phyloP scores from a whole-genome alignment of 2,797 vertebrate genomes.

The Chaetophractus vellerosus region DNA sequence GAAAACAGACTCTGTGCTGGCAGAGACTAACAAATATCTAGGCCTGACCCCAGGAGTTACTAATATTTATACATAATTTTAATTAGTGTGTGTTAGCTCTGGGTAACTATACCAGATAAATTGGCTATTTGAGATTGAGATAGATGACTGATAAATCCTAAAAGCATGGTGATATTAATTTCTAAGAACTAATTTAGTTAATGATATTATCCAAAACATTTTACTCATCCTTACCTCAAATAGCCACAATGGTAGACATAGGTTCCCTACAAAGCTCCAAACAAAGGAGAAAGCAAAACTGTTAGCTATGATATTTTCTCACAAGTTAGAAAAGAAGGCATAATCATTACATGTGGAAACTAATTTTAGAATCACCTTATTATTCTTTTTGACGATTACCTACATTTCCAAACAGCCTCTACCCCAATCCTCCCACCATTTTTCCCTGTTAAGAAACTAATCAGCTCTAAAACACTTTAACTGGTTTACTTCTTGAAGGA shows the following conservation, averaged over 20 bases:
- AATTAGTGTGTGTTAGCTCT: not conserved
- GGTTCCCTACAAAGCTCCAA: not conserved
- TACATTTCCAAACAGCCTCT: constrained; percentile 53
- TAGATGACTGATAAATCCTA: not conserved
- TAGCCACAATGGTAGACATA: not conserved
- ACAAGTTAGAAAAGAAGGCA: not conserved
- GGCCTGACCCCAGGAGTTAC: not conserved
- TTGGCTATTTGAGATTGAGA: not conserved
- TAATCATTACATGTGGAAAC: not conserved
- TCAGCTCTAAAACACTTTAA: constrained; percentile 14
- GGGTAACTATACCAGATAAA: not conserved
- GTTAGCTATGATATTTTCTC: not conserved
- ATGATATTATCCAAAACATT: not conserved
- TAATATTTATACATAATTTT: not conserved
- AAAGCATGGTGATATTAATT: not conserved
- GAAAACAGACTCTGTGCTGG: not conserved
- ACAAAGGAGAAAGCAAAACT: not conserved
- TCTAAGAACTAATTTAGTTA: not conserved
- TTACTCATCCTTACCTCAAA: not conserved
- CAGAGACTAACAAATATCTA: not conserved
- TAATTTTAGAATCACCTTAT: constrained; percentile 42
- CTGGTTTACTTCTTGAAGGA: constrained; percentile 70
- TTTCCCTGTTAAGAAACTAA: constrained; percentile 66
- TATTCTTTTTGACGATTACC: constrained; percentile 67
- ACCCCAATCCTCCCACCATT: constrained; percentile 3